Evolutionary conservation across 2,113 vertebrate genomes (phyloP).

Genomic region (Nasalis larvatus): DNA sequence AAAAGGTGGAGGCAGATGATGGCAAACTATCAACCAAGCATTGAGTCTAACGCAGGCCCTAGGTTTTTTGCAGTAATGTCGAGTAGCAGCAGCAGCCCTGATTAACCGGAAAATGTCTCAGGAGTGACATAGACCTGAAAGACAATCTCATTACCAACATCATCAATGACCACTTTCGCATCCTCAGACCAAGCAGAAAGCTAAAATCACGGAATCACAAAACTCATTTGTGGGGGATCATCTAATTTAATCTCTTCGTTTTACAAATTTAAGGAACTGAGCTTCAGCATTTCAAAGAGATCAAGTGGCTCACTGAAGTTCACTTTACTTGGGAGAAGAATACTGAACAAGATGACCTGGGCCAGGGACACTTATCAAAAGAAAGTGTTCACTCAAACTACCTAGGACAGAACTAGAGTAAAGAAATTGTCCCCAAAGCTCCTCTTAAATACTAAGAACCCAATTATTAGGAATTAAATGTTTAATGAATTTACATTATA

Average conservation of each 20-base stretch:
- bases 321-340: neutral
- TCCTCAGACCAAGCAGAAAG: neutral
- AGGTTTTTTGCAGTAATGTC: neutral
- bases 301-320: neutral
- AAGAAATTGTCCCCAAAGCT: neutral
- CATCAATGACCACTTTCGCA: neutral
- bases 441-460: conserved; percentile 26
- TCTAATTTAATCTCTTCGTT: neutral
- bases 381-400: neutral
- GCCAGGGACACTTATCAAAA: neutral
- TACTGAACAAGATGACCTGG: neutral
- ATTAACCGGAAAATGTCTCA: neutral
- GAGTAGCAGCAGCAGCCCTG: neutral
- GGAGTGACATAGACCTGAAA: too few relatives aligned
- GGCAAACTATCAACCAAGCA: neutral
- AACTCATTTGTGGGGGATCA: neutral
- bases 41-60: neutral
- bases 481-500: conserved; percentile 28
- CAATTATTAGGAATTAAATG: conserved; percentile 30
- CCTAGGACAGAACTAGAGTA: neutral
- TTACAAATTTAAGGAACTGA: neutral
- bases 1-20: neutral
- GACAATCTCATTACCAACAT: neutral
- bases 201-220: neutral
- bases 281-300: neutral